Base-by-base conservation (phyloP, 92 coral and sea anemone species). In the Anthopleura xanthogrammica region DNA sequence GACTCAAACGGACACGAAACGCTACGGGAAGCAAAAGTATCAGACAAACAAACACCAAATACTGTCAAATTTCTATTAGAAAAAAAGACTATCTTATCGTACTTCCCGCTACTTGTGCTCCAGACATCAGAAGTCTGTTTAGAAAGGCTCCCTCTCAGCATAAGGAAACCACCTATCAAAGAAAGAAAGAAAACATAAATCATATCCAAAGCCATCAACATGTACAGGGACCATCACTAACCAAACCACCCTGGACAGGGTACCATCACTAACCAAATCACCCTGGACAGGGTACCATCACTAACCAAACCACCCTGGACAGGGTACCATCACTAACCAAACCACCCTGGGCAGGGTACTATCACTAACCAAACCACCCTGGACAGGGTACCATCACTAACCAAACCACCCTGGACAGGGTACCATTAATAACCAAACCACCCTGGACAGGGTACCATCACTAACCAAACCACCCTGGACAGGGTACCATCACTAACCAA, bases 31-130 rank as follows among this genome's bases (percentile, higher is more conserved):
- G 74, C 24, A 24, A 68, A 50, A 46, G 80, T 23, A n/a, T 77
- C 80, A n/a, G 80, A 22, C 19, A 52, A 7, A 52, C 80, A 77
- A 39, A 77, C n/a, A 22, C 60, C 80, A 50, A 77, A 52, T 22
- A 52, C 16, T 16, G 62, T 50, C 58, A 77, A 23, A 22, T 50
- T 77, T 23, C 54, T 14, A 39, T 77, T 24, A 55, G 64, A 50
- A n/a, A 19, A 23, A 50, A 77, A 77, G 39, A 77, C 64, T 12
- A 77, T 17, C 52, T 77, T 77, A 46, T 77, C 80, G 65, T 11
- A 77, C 64, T 77, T 77, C 16, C 80, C 80, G 40, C 58, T 77
- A 40, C 58, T 77, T 65, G 52, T 52, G 80, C 16, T n/a, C 80
- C 80, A 77, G 29, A 19, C 16, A 0, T 4, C 16, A 52, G 65